These are phyloP conservation scores for Leucopsar rothschildi DNA, from an alignment of 2,113 vertebrate genomes.

Conservation along the genomic window DNA sequence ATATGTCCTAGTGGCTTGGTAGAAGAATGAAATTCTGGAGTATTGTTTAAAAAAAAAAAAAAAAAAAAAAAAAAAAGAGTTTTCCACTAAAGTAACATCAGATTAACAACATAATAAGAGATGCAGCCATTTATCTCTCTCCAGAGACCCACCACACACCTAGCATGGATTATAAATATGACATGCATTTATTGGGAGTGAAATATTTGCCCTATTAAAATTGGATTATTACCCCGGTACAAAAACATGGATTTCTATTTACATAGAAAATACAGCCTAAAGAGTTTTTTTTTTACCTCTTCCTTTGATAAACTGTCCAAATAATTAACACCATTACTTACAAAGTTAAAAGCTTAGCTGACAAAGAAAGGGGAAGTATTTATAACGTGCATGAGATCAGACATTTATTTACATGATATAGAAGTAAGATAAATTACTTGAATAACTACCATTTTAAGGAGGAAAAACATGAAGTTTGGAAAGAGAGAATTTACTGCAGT, in stretches of 20 bases:
- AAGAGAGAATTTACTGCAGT: background rate
- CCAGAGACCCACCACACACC: background rate
- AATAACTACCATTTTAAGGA: background rate
- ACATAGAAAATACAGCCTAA: background rate
- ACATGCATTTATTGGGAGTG: background rate
- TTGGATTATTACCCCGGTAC: background rate
- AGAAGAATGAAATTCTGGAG: background rate
- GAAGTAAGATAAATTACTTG: background rate
- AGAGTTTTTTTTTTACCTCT: background rate
- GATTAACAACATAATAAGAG: background rate
- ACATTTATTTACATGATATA: background rate
- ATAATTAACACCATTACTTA: background rate
- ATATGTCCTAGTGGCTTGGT: background rate
- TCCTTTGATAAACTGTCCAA: background rate
- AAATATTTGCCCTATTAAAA: background rate
- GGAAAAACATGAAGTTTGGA: background rate
- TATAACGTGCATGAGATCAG: background rate
- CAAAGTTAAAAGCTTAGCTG: background rate
- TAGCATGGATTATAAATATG: background rate
- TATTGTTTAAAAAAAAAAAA: background rate
- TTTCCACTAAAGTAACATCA: background rate
- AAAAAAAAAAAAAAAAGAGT: too few species aligned
- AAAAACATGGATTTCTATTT: background rate
- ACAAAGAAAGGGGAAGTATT: background rate
- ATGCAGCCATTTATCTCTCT: background rate